Conservation (phyloP, 2,888 invertebrate genomes). For the Magallana nippona region DNA sequence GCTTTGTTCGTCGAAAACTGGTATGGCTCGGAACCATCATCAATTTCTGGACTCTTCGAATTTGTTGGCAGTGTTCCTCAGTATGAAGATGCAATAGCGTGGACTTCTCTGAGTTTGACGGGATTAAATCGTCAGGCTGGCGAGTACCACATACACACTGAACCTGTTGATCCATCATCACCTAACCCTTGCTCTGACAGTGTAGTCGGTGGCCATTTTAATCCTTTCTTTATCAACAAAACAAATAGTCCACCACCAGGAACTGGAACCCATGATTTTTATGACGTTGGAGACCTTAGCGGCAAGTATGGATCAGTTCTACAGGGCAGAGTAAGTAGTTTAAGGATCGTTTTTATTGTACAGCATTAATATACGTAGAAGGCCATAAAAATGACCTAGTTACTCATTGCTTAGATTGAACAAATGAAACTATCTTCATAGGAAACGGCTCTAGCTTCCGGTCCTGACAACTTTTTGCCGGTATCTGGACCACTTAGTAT, state of each 20-base stretch:
- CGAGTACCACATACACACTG: constrained; percentile 79
- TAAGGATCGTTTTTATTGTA: neutral
- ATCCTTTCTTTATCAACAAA: constrained; percentile 84
- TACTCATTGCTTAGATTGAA: no score
- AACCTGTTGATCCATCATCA: constrained; percentile 75
- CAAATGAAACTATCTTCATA: neutral
- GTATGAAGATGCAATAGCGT: constrained; percentile 52
- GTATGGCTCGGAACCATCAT: constrained; percentile 37
- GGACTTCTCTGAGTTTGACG: constrained; percentile 81
- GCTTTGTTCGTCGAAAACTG: constrained; percentile 51
- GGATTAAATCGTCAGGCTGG: constrained; percentile 76
- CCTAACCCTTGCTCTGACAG: constrained; percentile 82
- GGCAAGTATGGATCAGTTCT: constrained; percentile 90
- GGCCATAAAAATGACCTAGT: neutral
- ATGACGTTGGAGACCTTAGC: constrained; percentile 92
- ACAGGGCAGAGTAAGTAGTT: constrained; percentile 83
- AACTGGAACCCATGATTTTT: constrained; percentile 86
- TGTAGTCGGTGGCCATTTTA: constrained; percentile 85
- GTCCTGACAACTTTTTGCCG: constrained; percentile 88
- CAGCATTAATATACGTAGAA: neutral
- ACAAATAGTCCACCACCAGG: constrained; percentile 46
- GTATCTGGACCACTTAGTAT: constrained; percentile 89
- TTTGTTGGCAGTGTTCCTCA: constrained; percentile 52
- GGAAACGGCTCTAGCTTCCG: constrained; percentile 10
- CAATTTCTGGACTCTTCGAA: constrained; percentile 48